Base-by-base conservation (phyloP, 2,888 invertebrate species). In the Callosobruchus maculatus region DNA sequence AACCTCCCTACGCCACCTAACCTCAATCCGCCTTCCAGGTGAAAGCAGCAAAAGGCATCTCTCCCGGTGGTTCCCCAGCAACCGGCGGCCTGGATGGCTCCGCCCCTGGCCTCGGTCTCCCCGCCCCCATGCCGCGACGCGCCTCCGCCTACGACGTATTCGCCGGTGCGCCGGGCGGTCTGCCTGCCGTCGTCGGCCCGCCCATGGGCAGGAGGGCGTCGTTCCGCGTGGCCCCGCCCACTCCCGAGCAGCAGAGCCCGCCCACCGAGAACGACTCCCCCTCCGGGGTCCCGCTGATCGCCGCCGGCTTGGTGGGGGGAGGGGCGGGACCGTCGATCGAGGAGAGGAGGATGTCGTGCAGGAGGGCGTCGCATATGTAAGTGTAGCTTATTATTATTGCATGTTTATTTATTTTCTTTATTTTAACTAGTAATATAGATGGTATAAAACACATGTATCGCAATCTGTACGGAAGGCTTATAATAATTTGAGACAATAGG, bases 71-170 rank as follows among this genome's bases (percentile, higher is more conserved):
- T 21, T 22, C 70, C 4, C 78, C 83, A 26, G 77, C 80, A 18
- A 76, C 77, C 21, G 76, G 79, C 21, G 76, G 79, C 26, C 77
- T 79, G 66, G 91, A 92, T 73, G 68, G 21, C 13, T 21, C 4
- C 30, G 71, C n/a, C 9, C 86, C 89, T 0, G 92, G 91, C 4
- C 88, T 94, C 9, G 91, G 91, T 22, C 89, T 94, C 71, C 94
- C 95, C 20, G 91, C 92, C 2, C 91, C 92, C 22, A 92, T 95
- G 88, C 93, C 95, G 0, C 90, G 95, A 83, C 91, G 94, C 82
- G 93, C 94, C 77, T 95, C 95, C 68, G 95, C 95, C 20, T 95
- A 95, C 82, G 95, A 95, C 83, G 94, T 96, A 20, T 95, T 94
- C 81, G 92, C 93, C 80, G 92, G 92, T 0, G 92, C 93, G 0